Percentiles rank a stretch among this genome's conserved stretches.
Conservation (phyloP, 2,888 invertebrate species). For the Dicyrtoma fusca region DNA sequence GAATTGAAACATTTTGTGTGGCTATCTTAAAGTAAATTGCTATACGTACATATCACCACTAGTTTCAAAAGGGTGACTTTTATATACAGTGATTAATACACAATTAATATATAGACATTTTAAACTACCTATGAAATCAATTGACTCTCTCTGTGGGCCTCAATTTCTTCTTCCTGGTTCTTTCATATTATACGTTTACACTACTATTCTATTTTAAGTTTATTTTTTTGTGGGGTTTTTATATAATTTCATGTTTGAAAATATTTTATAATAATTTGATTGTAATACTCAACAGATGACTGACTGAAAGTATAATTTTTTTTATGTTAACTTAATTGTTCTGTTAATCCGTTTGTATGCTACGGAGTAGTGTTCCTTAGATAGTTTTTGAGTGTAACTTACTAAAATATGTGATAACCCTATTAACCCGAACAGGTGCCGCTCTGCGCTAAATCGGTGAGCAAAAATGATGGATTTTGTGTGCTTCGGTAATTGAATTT, state of each 20-base stretch:
- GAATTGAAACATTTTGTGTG: conserved; percentile 1
- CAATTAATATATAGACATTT: background rate
- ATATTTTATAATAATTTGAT: background rate
- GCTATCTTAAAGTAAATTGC: background rate
- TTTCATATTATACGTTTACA: too few relatives aligned
- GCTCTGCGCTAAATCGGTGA: conserved; percentile 92
- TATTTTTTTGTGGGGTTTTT: too few relatives aligned
- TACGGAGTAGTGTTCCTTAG: background rate
- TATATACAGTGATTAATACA: too few relatives aligned
- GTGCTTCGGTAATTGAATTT: conserved; percentile 78
- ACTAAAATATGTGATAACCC: conserved; percentile 59
- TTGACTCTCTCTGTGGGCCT: background rate
- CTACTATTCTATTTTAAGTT: too few relatives aligned
- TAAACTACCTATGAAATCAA: background rate
- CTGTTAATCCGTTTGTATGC: conserved; percentile 1
- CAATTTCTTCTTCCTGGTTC: too few relatives aligned
- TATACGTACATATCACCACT: too few relatives aligned
- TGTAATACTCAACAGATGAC: background rate
- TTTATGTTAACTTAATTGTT: background rate
- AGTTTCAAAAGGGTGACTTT: too few relatives aligned
- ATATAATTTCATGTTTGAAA: background rate
- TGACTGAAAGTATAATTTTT: background rate
- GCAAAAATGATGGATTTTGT: conserved; percentile 88
- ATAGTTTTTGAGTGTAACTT: conserved; percentile 21
- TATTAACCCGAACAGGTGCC: conserved; percentile 75